phyloP scores from a whole-genome alignment of 2,113 vertebrate species.

The Indicator indicator region DNA sequence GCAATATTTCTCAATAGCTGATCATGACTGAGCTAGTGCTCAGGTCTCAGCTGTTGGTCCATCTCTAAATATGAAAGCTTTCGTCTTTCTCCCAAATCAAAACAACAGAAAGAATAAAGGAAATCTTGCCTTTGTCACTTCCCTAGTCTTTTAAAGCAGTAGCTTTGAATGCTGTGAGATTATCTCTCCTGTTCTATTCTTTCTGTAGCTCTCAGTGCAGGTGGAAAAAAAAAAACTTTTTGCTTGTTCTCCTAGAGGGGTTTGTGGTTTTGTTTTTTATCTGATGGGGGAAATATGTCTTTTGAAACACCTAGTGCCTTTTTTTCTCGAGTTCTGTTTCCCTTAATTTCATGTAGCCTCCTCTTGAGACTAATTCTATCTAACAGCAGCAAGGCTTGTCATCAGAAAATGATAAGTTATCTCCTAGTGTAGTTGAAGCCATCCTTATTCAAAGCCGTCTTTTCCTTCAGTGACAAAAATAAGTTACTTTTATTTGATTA shows the following conservation, averaged over 20 bases:
- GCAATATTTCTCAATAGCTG: background rate
- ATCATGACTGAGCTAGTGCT: background rate
- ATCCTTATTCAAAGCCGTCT: slow-evolving; percentile 39
- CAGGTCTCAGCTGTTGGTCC: slow-evolving; percentile 23
- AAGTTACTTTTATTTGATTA: slow-evolving; percentile 33
- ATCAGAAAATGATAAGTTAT: slow-evolving; percentile 25
- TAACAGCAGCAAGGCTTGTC: slow-evolving; percentile 28
- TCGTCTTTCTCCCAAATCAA: slow-evolving; percentile 18
- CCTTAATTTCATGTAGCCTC: background rate
- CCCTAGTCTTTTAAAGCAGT: background rate
- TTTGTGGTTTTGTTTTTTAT: slow-evolving; percentile 31
- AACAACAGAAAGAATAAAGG: slow-evolving; percentile 2
- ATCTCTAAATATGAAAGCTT: slow-evolving; percentile 18
- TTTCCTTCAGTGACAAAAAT: slow-evolving; percentile 40
- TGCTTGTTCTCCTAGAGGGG: background rate
- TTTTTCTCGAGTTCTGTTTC: slow-evolving; percentile 6
- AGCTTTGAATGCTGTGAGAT: background rate
- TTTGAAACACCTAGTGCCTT: slow-evolving; percentile 30
- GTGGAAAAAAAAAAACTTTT: background rate
- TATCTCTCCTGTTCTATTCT: slow-evolving; percentile 18
- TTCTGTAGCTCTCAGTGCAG: background rate
- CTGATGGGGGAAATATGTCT: background rate
- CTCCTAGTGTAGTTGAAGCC: background rate
- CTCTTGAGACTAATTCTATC: slow-evolving; percentile 24
- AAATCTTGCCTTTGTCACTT: slow-evolving; percentile 6